Evolutionary conservation across 2,888 invertebrate species (phyloP).

Genomic region (Dastarcus helophoroides): DNA sequence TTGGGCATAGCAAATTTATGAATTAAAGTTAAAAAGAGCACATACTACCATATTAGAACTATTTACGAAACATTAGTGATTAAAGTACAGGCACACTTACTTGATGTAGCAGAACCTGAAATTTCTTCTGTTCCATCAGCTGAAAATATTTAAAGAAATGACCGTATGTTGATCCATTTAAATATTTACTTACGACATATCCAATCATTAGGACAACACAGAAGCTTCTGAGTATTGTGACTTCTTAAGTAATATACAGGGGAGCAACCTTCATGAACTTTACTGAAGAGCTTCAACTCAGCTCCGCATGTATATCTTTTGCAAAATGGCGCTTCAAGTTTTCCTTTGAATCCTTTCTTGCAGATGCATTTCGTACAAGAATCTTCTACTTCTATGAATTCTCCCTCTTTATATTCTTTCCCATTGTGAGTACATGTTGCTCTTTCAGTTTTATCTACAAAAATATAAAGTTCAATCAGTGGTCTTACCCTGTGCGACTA

Average conservation of each 20-base stretch:
- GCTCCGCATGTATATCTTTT: constrained; percentile 9
- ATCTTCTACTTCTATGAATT: constrained; percentile 12
- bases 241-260: constrained; percentile 8
- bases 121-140: not conserved
- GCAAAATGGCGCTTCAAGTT: constrained; percentile 14
- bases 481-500: no score
- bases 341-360: constrained; percentile 14
- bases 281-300: constrained; percentile 5
- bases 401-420: constrained; percentile 11
- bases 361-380: constrained; percentile 17
- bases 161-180: no score
- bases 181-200: constrained; percentile 6
- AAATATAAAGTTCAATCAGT: no score
- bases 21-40: no score
- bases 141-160: no score
- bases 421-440: constrained; percentile 10
- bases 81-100: not conserved
- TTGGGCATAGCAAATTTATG: no score
- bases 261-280: constrained; percentile 11
- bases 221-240: not conserved
- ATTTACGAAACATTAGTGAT: no score
- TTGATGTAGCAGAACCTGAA: not conserved
- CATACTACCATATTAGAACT: no score
- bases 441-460: no score
- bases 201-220: constrained; percentile 9